phyloP scores from a whole-genome alignment of 2,888 invertebrate genomes.

The Pachydiplax longipennis region DNA sequence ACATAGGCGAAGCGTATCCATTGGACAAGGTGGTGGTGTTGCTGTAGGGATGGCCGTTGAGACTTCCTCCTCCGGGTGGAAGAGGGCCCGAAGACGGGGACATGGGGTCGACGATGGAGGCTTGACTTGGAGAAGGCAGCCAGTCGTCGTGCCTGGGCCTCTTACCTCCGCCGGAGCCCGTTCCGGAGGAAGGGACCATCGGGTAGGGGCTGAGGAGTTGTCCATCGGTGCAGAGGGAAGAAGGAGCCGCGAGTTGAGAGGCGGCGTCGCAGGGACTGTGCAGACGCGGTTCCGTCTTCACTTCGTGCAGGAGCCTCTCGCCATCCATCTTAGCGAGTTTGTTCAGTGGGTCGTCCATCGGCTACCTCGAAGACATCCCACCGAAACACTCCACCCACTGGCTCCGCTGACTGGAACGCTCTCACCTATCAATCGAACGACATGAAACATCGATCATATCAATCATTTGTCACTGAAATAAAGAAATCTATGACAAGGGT shows the following conservation, averaged over 20 bases:
- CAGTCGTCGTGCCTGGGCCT: slow-evolving; percentile 69
- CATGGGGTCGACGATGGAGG: slow-evolving; percentile 60
- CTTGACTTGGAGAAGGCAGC: slow-evolving; percentile 69
- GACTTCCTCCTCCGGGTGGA: slow-evolving; percentile 48
- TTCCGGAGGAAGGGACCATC: slow-evolving; percentile 53
- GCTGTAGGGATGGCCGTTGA: slow-evolving; percentile 47
- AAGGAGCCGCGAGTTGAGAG: slow-evolving; percentile 53
- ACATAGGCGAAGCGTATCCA: slow-evolving; percentile 86
- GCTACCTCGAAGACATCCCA: slow-evolving; percentile 58
- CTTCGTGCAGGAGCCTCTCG: slow-evolving; percentile 59
- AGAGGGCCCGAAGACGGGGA: slow-evolving; percentile 56
- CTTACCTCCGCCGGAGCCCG: slow-evolving; percentile 56
- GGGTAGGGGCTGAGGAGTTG: slow-evolving; percentile 4
- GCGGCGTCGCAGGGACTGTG: slow-evolving; percentile 54
- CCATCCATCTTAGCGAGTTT: slow-evolving; percentile 52
- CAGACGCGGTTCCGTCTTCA: slow-evolving; percentile 62
- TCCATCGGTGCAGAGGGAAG: slow-evolving; percentile 42
- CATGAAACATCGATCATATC: no score
- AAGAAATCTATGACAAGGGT: no score
- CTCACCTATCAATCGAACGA: neutral
- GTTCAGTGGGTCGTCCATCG: neutral
- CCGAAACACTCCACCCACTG: slow-evolving; percentile 29
- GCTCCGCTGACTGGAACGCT: neutral
- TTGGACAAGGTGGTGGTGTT: slow-evolving; percentile 60
- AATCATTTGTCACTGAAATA: no score